Conservation (phyloP, 2,888 invertebrate genomes). For the Adineta ricciae region DNA sequence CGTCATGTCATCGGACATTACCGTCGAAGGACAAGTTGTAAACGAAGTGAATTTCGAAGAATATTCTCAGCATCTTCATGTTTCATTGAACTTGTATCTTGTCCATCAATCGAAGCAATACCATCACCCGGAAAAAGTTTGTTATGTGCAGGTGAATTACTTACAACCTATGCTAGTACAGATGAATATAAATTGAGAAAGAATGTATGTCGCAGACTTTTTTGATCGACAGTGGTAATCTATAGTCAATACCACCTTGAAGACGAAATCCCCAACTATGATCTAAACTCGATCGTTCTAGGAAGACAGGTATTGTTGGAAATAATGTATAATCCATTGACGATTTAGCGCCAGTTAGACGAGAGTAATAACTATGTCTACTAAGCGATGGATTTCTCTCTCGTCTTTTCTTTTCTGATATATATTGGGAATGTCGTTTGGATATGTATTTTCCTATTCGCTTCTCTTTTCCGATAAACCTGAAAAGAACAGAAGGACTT, state of each 20-base stretch:
- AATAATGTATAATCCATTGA: not conserved
- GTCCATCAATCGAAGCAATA: constrained; percentile 27
- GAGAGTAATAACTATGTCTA: too few relatives aligned
- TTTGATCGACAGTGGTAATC: constrained; percentile 29
- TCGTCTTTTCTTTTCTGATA: not conserved
- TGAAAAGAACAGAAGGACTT: not conserved
- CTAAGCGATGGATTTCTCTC: too few relatives aligned
- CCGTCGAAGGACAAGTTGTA: not conserved
- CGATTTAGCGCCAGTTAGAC: not conserved
- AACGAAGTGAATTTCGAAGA: constrained; percentile 15
- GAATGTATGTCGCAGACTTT: constrained; percentile 18
- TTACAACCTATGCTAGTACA: not conserved
- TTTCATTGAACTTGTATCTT: constrained; percentile 7
- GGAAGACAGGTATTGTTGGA: not conserved
- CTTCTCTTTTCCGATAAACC: not conserved
- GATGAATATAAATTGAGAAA: not conserved
- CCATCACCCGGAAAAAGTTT: constrained; percentile 30
- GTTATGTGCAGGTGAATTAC: constrained; percentile 27
- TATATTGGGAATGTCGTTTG: not conserved
- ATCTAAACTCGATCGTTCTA: constrained; percentile 17
- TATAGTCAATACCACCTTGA: constrained; percentile 30
- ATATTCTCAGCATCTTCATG: constrained; percentile 28
- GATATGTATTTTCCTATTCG: not conserved
- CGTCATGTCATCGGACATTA: too few relatives aligned
- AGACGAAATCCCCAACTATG: constrained; percentile 30